phyloP scores from a whole-genome alignment of 2,888 invertebrate genomes.

The Chaitophorus viminalis region DNA sequence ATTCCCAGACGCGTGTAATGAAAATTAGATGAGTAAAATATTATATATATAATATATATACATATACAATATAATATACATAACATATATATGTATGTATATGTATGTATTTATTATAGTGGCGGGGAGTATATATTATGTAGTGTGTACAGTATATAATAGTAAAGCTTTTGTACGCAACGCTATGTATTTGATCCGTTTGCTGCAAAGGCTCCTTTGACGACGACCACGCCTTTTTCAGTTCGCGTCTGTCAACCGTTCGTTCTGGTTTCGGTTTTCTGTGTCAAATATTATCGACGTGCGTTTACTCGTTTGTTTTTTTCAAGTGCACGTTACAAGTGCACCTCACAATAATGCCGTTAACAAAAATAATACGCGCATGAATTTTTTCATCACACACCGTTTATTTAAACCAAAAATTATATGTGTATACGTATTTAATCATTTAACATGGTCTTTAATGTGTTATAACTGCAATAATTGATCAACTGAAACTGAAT shows the following conservation, averaged over 20 bases:
- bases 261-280: conserved; percentile 53
- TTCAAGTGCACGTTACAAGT: conserved; percentile 30
- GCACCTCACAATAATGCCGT: not conserved
- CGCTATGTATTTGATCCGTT: conserved; percentile 22
- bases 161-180: conserved; percentile 44
- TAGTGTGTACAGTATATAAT: not conserved
- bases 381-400: not conserved
- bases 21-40: conserved; percentile 52
- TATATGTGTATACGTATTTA: not conserved
- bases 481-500: not conserved
- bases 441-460: not conserved
- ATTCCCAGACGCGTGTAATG: conserved; percentile 56
- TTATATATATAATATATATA: not conserved
- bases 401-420: not conserved
- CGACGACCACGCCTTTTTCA: conserved; percentile 61
- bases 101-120: not conserved
- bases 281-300: conserved; percentile 57
- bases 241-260: conserved; percentile 59
- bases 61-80: conserved; percentile 14
- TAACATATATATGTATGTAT: not conserved
- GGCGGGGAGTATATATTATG: conserved; percentile 40
- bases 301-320: conserved; percentile 24
- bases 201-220: conserved; percentile 51
- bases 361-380: not conserved
- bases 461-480: not conserved